A percentile compares a stretch with the other conserved stretches of the same genome.
phyloP scores from a whole-genome alignment of 2,797 vertebrate genomes.

The Falco rusticolus region DNA sequence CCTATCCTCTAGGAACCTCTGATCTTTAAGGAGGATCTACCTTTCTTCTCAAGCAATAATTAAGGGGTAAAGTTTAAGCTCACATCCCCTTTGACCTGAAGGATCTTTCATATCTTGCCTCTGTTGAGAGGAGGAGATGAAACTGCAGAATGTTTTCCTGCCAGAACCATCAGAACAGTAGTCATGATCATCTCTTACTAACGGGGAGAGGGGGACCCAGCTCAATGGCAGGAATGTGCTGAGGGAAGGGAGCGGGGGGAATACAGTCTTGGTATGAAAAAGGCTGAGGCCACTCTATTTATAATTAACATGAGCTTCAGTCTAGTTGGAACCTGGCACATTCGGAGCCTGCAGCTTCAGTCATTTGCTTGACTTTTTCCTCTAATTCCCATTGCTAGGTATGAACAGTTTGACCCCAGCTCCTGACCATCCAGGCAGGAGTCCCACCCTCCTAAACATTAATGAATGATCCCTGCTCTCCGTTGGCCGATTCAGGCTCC shows the following conservation, averaged over 20 bases:
- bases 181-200: neutral
- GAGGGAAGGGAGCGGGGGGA: neutral
- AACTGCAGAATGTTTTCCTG: neutral
- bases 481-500: slow-evolving; percentile 87
- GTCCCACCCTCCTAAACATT: slow-evolving; percentile 79
- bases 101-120: neutral
- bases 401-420: neutral
- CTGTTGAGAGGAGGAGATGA: neutral
- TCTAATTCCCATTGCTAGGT: slow-evolving; percentile 9
- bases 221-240: neutral
- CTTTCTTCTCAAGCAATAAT: neutral
- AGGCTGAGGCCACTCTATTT: neutral
- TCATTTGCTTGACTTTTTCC: neutral
- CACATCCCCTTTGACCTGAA: neutral
- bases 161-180: neutral
- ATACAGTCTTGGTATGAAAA: neutral
- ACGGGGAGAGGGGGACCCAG: neutral
- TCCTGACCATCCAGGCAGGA: neutral
- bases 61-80: neutral
- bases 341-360: slow-evolving; percentile 38
- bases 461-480: slow-evolving; percentile 93
- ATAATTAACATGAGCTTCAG: neutral
- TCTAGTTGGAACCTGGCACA: neutral
- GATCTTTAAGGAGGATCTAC: neutral
- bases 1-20: neutral